These are phyloP conservation scores for Eristalis tenax DNA, from an alignment of 2,888 invertebrate species.

Conservation along the genomic window DNA sequence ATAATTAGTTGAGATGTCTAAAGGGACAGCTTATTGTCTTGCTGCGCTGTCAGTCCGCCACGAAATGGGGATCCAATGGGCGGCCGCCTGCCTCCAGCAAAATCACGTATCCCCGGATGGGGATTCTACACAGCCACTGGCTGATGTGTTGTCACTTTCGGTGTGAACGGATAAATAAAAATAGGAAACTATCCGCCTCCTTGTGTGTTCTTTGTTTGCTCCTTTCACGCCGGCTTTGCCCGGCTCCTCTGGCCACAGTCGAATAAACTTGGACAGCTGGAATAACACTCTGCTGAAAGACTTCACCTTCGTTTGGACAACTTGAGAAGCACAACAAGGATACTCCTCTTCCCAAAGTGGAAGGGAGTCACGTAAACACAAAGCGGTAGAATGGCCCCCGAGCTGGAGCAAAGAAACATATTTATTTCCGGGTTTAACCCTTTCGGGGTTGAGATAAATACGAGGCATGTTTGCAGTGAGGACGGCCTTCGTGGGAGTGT, in stretches of 20 bases:
- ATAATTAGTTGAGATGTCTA: conserved; percentile 71
- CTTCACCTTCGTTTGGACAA: conserved; percentile 39
- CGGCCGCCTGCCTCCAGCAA: conserved; percentile 33
- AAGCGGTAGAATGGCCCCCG: conserved; percentile 2
- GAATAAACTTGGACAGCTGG: conserved; percentile 68
- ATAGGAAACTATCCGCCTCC: conserved; percentile 13
- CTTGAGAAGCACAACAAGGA: neutral
- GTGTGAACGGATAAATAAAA: conserved; percentile 64
- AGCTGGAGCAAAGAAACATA: conserved; percentile 31
- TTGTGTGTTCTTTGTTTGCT: conserved; percentile 20
- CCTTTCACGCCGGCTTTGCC: conserved; percentile 6
- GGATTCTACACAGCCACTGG: conserved; percentile 25
- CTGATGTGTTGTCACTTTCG: conserved; percentile 56
- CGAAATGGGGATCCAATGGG: conserved; percentile 47
- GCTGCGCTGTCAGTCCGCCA: conserved; percentile 43
- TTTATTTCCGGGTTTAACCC: conserved; percentile 57
- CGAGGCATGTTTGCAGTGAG: neutral
- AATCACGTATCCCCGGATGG: conserved; percentile 52
- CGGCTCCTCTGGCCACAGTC: conserved; percentile 44
- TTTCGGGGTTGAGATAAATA: conserved; percentile 47
- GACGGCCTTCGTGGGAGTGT: neutral
- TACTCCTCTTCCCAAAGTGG: neutral
- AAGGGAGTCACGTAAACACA: conserved; percentile 34
- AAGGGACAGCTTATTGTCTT: conserved; percentile 66
- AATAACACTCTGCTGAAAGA: conserved; percentile 60